A percentile compares a stretch with the other conserved stretches of the same genome.
Conservation (phyloP, 2,888 invertebrate genomes). For the Lasius platythorax region DNA sequence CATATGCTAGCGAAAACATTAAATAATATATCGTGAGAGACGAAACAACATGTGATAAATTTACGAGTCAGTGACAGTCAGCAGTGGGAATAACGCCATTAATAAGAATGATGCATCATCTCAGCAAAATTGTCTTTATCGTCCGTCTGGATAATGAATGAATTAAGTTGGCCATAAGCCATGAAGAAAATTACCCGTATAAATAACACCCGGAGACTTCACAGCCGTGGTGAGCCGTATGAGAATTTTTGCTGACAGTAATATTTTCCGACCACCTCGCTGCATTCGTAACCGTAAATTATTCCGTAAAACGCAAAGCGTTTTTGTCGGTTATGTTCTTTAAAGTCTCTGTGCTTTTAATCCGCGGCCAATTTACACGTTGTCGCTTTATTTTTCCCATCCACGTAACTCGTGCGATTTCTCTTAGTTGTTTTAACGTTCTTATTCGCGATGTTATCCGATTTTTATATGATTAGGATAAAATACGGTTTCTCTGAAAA, state of each 20-base stretch:
- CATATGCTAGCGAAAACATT: constrained; percentile 1
- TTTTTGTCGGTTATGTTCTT: constrained; percentile 38
- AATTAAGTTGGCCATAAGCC: constrained; percentile 72
- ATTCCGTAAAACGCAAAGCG: constrained; percentile 26
- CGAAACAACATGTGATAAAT: constrained; percentile 34
- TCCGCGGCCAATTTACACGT: constrained; percentile 48
- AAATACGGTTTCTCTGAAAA: background rate
- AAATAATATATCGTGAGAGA: constrained; percentile 14
- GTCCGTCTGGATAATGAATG: constrained; percentile 67
- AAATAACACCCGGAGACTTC: constrained; percentile 69
- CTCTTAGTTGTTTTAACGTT: constrained; percentile 1
- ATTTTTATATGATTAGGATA: background rate
- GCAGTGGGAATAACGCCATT: constrained; percentile 47
- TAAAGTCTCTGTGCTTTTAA: constrained; percentile 36
- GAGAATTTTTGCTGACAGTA: constrained; percentile 48
- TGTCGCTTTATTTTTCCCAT: constrained; percentile 25
- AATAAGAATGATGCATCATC: constrained; percentile 70
- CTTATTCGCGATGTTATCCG: constrained; percentile 9
- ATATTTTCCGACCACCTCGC: constrained; percentile 37
- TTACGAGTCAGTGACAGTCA: constrained; percentile 27
- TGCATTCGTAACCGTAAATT: constrained; percentile 51
- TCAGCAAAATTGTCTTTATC: constrained; percentile 63
- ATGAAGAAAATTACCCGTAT: constrained; percentile 71
- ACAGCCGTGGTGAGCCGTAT: constrained; percentile 40
- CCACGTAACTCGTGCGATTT: background rate